phyloP scores from a whole-genome alignment of 1,140 invertebrate genomes.

The Tetragnatha versicolor region DNA sequence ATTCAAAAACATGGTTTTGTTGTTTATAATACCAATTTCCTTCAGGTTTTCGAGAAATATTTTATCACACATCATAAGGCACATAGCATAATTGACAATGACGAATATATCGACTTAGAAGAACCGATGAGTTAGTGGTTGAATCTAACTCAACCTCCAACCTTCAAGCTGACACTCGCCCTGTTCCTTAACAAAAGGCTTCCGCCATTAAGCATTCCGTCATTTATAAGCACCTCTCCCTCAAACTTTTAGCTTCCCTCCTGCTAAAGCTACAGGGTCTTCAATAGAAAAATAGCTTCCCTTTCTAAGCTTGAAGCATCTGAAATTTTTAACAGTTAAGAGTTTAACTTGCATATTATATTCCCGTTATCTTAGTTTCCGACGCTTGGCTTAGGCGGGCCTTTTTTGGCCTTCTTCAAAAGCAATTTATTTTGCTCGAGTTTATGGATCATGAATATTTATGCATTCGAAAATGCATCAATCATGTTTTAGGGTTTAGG shows the following conservation, averaged over 20 bases:
- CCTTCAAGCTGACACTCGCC: no score
- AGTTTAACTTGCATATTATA: slow-evolving; percentile 44
- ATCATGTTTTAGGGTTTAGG: slow-evolving; percentile 38
- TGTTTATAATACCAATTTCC: no score
- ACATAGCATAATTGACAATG: no score
- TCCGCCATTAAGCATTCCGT: background rate
- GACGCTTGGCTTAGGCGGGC: background rate
- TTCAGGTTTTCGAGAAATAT: no score
- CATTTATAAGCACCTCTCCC: background rate
- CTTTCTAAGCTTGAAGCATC: background rate
- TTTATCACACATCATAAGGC: no score
- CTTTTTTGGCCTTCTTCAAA: slow-evolving; percentile 8
- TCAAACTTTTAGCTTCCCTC: background rate
- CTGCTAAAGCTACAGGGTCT: background rate
- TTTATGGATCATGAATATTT: slow-evolving; percentile 53
- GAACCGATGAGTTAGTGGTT: no score
- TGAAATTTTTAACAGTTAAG: slow-evolving; percentile 44
- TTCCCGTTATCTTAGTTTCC: slow-evolving; percentile 40
- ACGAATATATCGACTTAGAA: no score
- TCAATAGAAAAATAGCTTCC: slow-evolving; percentile 13
- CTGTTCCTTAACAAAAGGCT: no score
- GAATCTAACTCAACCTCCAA: no score
- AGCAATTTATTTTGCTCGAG: slow-evolving; percentile 35
- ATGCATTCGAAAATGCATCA: slow-evolving; percentile 42
- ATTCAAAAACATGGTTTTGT: no score